A percentile compares a stretch with the other conserved stretches of the same genome.
These are phyloP conservation scores for Clarias gariepinus DNA, from an alignment of 2,113 vertebrate species.

Conservation along the genomic window DNA sequence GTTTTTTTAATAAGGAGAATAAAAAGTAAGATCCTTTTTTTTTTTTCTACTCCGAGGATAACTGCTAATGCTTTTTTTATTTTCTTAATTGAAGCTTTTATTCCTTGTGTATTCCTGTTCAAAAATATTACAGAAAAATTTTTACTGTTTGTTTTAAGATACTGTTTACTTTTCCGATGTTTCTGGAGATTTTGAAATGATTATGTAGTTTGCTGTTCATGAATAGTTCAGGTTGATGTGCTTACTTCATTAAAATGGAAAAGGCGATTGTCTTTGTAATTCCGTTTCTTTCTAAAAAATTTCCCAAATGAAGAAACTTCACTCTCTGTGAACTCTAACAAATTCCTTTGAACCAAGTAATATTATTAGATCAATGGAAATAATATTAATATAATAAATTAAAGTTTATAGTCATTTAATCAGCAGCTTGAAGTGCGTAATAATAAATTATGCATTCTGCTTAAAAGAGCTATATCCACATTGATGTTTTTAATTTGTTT, in stretches of 20 bases:
- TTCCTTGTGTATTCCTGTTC: background rate
- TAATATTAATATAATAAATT: background rate
- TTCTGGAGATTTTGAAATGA: background rate
- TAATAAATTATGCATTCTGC: background rate
- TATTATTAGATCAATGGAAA: background rate
- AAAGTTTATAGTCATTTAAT: background rate
- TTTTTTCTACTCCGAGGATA: background rate
- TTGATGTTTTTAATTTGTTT: background rate
- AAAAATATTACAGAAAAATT: background rate
- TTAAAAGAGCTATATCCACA: background rate
- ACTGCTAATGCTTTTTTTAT: slow-evolving; percentile 2
- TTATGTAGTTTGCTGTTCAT: background rate
- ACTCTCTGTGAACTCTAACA: too few species aligned
- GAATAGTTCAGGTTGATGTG: background rate
- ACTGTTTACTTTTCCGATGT: background rate
- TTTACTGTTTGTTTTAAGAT: background rate
- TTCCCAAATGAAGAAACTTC: background rate
- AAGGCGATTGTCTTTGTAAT: background rate
- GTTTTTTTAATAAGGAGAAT: slow-evolving; percentile 19
- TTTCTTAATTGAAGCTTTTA: slow-evolving; percentile 16
- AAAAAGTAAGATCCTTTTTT: background rate
- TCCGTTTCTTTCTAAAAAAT: background rate
- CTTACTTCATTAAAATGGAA: background rate
- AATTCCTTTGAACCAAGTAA: background rate
- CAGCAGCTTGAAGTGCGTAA: background rate